phyloP scores from a whole-genome alignment of 2,888 invertebrate genomes.

The Dinocampus coccinellae region DNA sequence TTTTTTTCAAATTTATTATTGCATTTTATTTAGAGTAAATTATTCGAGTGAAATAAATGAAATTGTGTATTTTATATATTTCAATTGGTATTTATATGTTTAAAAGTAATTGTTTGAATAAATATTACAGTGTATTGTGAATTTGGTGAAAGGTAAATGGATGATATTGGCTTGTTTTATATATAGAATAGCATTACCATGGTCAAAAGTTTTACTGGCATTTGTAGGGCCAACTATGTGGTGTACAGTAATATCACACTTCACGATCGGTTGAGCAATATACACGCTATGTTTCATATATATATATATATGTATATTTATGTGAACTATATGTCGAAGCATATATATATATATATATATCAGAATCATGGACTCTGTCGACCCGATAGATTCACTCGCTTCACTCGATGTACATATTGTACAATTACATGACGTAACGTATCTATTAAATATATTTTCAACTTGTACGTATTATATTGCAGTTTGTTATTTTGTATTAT shows the following conservation, averaged over 20 bases:
- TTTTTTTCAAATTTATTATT: no score
- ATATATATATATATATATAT: background rate
- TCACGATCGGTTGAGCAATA: conserved; percentile 56
- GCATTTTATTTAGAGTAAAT: no score
- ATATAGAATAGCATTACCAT: background rate
- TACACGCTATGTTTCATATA: conserved; percentile 42
- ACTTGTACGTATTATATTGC: background rate
- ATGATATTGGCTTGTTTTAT: background rate
- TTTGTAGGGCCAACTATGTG: conserved; percentile 37
- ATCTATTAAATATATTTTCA: no score
- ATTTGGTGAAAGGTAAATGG: background rate
- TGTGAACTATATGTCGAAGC: background rate
- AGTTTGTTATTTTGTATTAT: background rate
- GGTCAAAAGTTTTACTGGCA: conserved; percentile 50
- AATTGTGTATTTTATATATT: background rate
- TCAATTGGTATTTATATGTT: background rate
- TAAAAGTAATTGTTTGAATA: background rate
- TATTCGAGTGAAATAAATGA: no score
- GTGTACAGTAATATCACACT: conserved; percentile 53
- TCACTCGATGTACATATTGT: conserved; percentile 29
- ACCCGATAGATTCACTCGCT: conserved; percentile 28
- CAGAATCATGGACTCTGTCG: conserved; percentile 30
- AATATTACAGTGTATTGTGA: background rate
- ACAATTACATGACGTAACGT: conserved; percentile 15
- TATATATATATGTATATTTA: conserved; percentile 17